Conservation (phyloP, 2,113 vertebrate genomes). For the Vombatus ursinus region DNA sequence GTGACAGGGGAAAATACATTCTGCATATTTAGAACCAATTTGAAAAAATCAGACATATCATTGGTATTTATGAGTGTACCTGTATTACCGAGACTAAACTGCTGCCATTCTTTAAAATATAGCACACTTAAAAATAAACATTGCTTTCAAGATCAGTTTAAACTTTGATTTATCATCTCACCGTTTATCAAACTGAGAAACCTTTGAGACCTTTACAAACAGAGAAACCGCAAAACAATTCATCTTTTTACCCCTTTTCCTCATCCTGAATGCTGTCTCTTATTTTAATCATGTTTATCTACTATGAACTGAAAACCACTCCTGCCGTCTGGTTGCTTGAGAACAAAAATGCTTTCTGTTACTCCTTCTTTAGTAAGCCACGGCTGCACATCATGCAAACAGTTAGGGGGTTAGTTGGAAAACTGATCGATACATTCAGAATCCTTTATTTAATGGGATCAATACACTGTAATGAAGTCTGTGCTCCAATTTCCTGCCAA, state of each 20-base stretch:
- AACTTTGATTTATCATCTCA: neutral
- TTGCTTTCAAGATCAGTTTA: neutral
- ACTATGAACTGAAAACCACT: neutral
- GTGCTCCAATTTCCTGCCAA: slow-evolving; percentile 83
- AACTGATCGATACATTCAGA: slow-evolving; percentile 86
- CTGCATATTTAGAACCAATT: neutral
- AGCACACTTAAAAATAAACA: slow-evolving; percentile 28
- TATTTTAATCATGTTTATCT: slow-evolving; percentile 59
- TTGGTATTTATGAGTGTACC: slow-evolving; percentile 8
- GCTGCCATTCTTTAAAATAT: slow-evolving; percentile 47
- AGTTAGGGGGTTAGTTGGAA: slow-evolving; percentile 71
- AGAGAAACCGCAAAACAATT: neutral
- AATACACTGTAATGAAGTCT: slow-evolving; percentile 89
- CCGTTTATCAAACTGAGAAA: slow-evolving; percentile 20
- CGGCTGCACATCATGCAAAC: slow-evolving; percentile 51
- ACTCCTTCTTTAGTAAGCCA: slow-evolving; percentile 63
- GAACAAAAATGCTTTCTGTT: slow-evolving; percentile 62
- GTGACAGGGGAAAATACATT: neutral
- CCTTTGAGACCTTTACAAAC: slow-evolving; percentile 29
- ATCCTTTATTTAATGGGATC: slow-evolving; percentile 89
- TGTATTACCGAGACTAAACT: slow-evolving; percentile 10
- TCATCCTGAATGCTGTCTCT: slow-evolving; percentile 58
- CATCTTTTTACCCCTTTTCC: neutral
- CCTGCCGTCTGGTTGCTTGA: slow-evolving; percentile 27
- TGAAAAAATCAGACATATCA: slow-evolving; percentile 19